Conservation (phyloP, 2,113 vertebrate genomes). For the Halcyon malimbica region DNA sequence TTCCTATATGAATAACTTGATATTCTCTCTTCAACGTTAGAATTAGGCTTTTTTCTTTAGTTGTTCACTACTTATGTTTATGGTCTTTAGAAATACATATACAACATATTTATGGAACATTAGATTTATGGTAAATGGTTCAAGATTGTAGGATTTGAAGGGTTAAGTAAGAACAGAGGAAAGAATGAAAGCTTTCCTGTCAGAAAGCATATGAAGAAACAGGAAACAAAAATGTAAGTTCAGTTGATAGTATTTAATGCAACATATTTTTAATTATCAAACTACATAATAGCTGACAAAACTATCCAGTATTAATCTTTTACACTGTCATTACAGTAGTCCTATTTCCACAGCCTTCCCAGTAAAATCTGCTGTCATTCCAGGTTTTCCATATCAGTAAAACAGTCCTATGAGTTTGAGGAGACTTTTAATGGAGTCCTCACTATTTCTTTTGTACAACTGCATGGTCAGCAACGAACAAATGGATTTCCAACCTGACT, state of each 20-base stretch:
- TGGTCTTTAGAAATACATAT: too few species aligned
- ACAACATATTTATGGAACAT: too few species aligned
- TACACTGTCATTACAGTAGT: not conserved
- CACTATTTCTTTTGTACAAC: not conserved
- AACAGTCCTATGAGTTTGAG: not conserved
- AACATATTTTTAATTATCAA: not conserved
- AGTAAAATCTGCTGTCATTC: not conserved
- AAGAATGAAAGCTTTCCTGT: not conserved
- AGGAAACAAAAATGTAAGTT: not conserved
- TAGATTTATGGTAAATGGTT: too few species aligned
- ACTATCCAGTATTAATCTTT: not conserved
- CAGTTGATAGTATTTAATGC: not conserved
- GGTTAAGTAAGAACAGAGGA: too few species aligned
- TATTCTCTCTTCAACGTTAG: too few species aligned
- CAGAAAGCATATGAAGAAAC: not conserved
- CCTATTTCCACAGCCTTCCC: not conserved
- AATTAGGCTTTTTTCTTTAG: too few species aligned
- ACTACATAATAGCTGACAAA: not conserved
- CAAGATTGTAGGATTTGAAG: too few species aligned
- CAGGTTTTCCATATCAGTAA: not conserved
- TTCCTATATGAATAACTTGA: too few species aligned
- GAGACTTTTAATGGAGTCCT: not conserved
- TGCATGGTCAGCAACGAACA: not conserved
- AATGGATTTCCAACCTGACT: not conserved
- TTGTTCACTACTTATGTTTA: too few species aligned